These are phyloP conservation scores for Orussus abietinus DNA, from an alignment of 1,140 invertebrate species.

Conservation along the genomic window DNA sequence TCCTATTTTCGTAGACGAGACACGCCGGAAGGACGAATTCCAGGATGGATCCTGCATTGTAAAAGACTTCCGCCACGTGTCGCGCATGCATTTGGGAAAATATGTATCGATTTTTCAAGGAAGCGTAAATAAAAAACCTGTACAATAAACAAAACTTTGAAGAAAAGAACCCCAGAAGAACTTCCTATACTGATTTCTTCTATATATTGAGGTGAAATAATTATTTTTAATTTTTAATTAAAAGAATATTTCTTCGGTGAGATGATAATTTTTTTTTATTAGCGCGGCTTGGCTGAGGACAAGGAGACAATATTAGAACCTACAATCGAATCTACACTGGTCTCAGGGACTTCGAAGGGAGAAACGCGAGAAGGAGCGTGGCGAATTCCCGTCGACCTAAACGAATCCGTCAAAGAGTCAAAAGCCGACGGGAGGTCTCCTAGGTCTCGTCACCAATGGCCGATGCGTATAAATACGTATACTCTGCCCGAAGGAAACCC, in stretches of 20 bases:
- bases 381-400: conserved; percentile 43
- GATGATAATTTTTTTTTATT: neutral
- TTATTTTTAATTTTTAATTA: neutral
- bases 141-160: too few species aligned
- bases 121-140: conserved; percentile 25
- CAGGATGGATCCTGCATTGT: conserved; percentile 17
- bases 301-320: too few species aligned
- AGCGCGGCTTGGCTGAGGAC: too few species aligned
- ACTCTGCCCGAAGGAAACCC: too few species aligned
- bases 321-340: too few species aligned
- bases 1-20: too few species aligned
- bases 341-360: conserved; percentile 8
- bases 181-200: too few species aligned
- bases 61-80: conserved; percentile 29
- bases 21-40: too few species aligned
- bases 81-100: conserved; percentile 16
- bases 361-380: conserved; percentile 33
- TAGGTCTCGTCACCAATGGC: too few species aligned
- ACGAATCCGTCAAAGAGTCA: conserved; percentile 40
- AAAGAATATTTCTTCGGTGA: neutral
- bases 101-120: conserved; percentile 21
- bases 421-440: conserved; percentile 19
- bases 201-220: too few species aligned
- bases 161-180: too few species aligned
- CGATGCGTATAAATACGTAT: too few species aligned